Percentiles rank a stretch among this genome's conserved stretches.
phyloP scores from a whole-genome alignment of 37 sponge, comb jelly and placozoan species.

The Geodia barretti region DNA sequence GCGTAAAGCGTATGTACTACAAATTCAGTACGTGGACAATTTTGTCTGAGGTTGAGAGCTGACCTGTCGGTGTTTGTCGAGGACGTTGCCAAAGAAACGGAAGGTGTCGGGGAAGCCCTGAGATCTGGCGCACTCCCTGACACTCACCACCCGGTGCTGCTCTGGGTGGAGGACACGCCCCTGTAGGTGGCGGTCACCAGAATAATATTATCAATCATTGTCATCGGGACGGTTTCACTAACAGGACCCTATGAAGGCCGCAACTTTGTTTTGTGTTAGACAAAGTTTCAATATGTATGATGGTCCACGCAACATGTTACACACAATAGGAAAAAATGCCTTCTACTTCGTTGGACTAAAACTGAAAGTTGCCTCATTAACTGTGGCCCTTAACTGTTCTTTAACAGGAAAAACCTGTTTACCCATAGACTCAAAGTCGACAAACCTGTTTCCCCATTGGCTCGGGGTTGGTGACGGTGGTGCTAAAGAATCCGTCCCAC shows the following conservation, averaged over 20 bases:
- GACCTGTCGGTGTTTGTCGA: slow-evolving; percentile 90
- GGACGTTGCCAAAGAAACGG: slow-evolving; percentile 84
- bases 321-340: no score
- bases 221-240: no score
- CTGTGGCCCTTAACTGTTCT: no score
- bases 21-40: not conserved
- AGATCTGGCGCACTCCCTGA: slow-evolving; percentile 93
- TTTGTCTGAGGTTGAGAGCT: not conserved
- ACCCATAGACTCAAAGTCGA: not conserved
- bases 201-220: no score
- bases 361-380: no score
- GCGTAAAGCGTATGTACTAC: not conserved
- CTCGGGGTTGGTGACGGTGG: slow-evolving; percentile 95
- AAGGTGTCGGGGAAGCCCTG: slow-evolving; percentile 93
- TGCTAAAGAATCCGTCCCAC: slow-evolving; percentile 95
- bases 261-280: no score
- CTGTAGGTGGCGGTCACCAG: slow-evolving; percentile 42
- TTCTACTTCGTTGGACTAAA: no score
- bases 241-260: no score
- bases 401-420: no score
- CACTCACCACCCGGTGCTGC: slow-evolving; percentile 91
- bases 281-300: no score
- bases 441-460: slow-evolving; percentile 96
- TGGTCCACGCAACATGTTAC: no score
- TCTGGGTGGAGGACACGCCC: slow-evolving; percentile 95